Conservation (phyloP, 1,140 invertebrate genomes). For the Mercenaria mercenaria region DNA sequence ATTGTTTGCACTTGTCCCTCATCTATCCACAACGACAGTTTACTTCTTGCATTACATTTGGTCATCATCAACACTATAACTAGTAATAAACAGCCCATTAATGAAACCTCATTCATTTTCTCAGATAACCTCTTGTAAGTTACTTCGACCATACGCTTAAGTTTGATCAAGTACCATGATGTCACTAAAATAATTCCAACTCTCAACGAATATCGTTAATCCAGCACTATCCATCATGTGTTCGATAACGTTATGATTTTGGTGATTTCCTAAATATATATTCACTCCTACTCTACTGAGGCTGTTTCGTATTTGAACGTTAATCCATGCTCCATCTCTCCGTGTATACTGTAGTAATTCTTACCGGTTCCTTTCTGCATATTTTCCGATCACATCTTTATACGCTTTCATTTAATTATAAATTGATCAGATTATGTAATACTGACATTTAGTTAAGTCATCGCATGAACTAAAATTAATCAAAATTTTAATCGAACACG, state of each 20-base stretch:
- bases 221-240: not conserved
- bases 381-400: not conserved
- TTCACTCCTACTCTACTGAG: not conserved
- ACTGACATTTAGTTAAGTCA: not conserved
- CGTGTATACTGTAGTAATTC: not conserved
- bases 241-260: not conserved
- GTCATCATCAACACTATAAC: conserved; percentile 34
- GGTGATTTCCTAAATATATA: not conserved
- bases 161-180: conserved; percentile 3
- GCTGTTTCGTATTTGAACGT: not conserved
- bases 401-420: not conserved
- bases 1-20: conserved; percentile 30
- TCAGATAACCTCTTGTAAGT: not conserved
- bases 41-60: conserved; percentile 14
- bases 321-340: not conserved
- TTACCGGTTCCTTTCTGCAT: not conserved
- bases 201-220: not conserved
- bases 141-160: conserved; percentile 6
- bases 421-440: not conserved
- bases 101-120: conserved; percentile 22
- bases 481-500: not conserved
- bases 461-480: not conserved
- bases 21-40: conserved; percentile 41
- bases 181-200: not conserved
- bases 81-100: not conserved